phyloP scores from a whole-genome alignment of 2,797 vertebrate species.

The Psittacula derbiana region DNA sequence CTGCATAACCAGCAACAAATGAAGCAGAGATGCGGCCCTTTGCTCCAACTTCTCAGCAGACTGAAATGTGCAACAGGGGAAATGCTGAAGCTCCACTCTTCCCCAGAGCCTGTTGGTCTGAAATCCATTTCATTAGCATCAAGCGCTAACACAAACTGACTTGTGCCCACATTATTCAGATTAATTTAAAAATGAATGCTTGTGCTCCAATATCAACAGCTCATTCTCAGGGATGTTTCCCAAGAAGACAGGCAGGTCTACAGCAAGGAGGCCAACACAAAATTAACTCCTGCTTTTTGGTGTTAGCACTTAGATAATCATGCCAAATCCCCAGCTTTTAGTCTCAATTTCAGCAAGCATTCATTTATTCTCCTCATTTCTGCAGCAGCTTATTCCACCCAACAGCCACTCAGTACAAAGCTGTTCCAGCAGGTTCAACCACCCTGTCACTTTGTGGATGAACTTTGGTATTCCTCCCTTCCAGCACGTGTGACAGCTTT shows the following conservation, averaged over 20 bases:
- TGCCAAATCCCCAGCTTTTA: neutral
- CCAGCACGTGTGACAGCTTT: neutral
- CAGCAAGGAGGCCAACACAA: neutral
- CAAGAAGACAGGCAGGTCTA: neutral
- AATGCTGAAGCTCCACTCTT: neutral
- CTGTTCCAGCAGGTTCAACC: neutral
- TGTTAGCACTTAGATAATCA: neutral
- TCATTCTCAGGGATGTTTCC: neutral
- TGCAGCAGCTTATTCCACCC: neutral
- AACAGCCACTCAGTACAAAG: neutral
- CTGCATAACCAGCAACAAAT: slow-evolving; percentile 29
- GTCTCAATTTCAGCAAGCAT: neutral
- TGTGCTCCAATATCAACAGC: neutral
- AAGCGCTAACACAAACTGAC: neutral
- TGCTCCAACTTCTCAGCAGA: neutral
- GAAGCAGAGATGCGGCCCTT: slow-evolving; percentile 11
- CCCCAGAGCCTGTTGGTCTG: accelerated
- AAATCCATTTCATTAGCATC: neutral
- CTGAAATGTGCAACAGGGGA: neutral
- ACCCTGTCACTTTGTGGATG: neutral
- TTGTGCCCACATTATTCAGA: neutral
- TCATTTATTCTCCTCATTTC: neutral
- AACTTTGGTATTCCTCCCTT: neutral
- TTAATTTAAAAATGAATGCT: neutral
- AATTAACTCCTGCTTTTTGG: neutral